phyloP scores from a whole-genome alignment of 2,888 invertebrate species.

The Drosophila conformis region DNA sequence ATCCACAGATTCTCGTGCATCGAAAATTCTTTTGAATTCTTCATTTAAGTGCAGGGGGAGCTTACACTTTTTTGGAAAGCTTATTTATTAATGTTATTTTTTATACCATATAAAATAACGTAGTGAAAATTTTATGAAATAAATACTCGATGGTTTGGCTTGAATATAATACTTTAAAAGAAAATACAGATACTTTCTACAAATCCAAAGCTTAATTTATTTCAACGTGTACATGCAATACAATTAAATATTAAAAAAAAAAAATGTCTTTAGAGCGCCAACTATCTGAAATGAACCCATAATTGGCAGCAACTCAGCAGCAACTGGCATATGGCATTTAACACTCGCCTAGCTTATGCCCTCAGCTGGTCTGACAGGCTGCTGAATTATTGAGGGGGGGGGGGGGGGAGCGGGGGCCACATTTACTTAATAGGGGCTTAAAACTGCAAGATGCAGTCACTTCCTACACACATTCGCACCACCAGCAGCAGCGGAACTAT shows the following conservation, averaged over 20 bases:
- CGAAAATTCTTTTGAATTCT: background rate
- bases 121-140: background rate
- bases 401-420: constrained; percentile 1
- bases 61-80: background rate
- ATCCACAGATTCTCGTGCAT: background rate
- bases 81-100: background rate
- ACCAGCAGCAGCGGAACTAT: constrained; percentile 47
- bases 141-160: background rate
- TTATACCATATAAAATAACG: background rate
- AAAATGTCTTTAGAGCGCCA: background rate
- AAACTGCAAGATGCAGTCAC: constrained; percentile 57
- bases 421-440: constrained; percentile 74
- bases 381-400: background rate
- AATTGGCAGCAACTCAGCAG: constrained; percentile 12
- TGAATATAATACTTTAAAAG: background rate
- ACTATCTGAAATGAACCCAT: constrained; percentile 10
- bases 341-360: constrained; percentile 19
- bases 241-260: constrained; percentile 10
- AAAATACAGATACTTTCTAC: background rate
- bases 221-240: background rate
- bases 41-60: background rate
- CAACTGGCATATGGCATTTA: constrained; percentile 12
- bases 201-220: background rate
- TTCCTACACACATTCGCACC: constrained; percentile 13
- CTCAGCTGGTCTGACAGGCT: constrained; percentile 7